Conservation (phyloP, 2,888 invertebrate genomes). For the Polietes domitor region DNA sequence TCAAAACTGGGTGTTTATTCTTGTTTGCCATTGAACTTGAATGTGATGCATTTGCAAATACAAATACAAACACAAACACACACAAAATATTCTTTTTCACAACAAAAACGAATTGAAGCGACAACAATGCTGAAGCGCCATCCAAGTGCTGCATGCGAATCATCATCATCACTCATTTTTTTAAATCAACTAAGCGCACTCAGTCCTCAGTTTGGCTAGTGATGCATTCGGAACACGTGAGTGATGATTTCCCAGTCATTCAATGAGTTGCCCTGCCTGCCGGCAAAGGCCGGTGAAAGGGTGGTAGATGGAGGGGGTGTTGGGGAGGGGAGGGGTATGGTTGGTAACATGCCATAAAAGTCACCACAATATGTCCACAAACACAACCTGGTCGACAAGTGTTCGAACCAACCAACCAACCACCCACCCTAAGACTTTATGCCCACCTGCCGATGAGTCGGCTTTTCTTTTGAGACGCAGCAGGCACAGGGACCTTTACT, state of each 20-base stretch:
- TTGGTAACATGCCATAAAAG: too few relatives aligned
- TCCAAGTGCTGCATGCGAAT: not conserved
- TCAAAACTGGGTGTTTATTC: not conserved
- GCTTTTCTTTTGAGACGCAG: not conserved
- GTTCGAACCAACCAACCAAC: not conserved
- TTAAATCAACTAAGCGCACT: slow-evolving; percentile 6
- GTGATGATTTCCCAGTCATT: not conserved
- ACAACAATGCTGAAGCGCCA: not conserved
- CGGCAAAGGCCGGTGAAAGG: not conserved
- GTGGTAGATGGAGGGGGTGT: not conserved
- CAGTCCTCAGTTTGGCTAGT: not conserved
- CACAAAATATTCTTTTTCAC: not conserved
- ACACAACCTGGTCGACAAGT: not conserved
- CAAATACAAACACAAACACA: too few relatives aligned
- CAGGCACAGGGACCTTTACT: not conserved
- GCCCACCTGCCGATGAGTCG: not conserved
- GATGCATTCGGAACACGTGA: slow-evolving; percentile 31
- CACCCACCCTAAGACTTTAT: not conserved
- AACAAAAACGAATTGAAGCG: not conserved
- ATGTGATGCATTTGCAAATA: not conserved
- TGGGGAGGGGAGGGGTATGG: not conserved
- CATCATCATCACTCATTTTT: slow-evolving; percentile 28
- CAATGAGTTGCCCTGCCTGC: not conserved
- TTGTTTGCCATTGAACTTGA: slow-evolving; percentile 31
- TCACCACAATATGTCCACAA: not conserved